A percentile compares a stretch with the other conserved stretches of the same genome.
Evolutionary conservation across 2,113 vertebrate species (phyloP).

Genomic region (Recurvirostra avosetta): DNA sequence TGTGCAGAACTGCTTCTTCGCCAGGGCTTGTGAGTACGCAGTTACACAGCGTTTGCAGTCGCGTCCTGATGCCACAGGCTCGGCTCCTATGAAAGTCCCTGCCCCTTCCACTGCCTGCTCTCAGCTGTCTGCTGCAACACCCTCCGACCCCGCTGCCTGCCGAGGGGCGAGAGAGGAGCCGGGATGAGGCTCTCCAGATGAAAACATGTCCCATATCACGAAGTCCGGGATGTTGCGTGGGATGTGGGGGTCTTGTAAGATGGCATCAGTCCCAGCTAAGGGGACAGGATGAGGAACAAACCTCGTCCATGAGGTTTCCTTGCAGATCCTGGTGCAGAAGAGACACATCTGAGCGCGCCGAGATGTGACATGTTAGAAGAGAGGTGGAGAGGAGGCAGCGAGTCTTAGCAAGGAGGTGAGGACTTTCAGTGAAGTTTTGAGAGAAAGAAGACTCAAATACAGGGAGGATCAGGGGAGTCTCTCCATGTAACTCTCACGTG

Average conservation of each 20-base stretch:
- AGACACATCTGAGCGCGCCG: fast-evolving
- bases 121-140: not conserved
- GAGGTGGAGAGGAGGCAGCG: not conserved
- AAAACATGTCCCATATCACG: not conserved
- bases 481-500: not conserved
- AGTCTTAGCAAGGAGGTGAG: not conserved
- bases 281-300: not conserved
- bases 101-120: not conserved
- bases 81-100: not conserved
- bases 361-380: not conserved
- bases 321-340: not conserved
- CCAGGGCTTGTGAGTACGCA: not conserved
- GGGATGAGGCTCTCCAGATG: not conserved
- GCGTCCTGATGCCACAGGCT: not conserved
- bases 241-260: not conserved
- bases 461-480: not conserved
- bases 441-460: not conserved
- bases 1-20: not conserved
- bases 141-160: fast-evolving
- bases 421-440: not conserved
- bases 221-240: not conserved
- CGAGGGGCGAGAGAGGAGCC: not conserved
- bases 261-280: not conserved
- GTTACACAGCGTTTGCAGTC: not conserved
- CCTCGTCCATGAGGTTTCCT: not conserved